Percentiles rank a stretch among this genome's conserved stretches.
phyloP scores from a whole-genome alignment of 2,113 vertebrate species.

The Penelope pileata region DNA sequence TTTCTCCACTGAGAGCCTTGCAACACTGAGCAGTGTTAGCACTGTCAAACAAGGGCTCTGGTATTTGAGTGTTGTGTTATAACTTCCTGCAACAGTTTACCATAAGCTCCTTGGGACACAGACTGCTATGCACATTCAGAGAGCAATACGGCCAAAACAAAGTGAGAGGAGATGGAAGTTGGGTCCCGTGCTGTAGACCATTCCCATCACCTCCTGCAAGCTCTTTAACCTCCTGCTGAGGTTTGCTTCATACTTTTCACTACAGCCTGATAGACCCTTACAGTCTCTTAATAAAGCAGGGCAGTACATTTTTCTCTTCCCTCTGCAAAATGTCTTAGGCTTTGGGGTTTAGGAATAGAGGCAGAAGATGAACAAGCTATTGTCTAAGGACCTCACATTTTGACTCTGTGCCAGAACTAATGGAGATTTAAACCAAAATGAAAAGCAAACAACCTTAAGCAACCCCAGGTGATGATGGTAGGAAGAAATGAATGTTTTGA shows the following conservation, averaged over 20 bases:
- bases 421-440: neutral
- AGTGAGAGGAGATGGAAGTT: neutral
- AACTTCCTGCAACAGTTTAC: neutral
- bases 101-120: neutral
- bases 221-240: neutral
- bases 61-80: neutral
- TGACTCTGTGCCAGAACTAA: neutral
- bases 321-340: neutral
- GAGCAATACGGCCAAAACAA: neutral
- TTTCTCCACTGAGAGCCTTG: neutral
- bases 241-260: neutral
- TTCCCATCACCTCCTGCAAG: neutral
- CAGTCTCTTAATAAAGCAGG: neutral
- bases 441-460: neutral
- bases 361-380: neutral
- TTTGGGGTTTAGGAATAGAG: neutral
- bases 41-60: neutral
- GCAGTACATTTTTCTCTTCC: neutral
- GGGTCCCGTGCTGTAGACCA: neutral
- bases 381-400: neutral
- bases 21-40: neutral
- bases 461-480: neutral
- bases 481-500: neutral
- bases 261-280: neutral
- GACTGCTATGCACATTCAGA: neutral